Conservation (phyloP, 2,113 vertebrate species). For the Diadophis punctatus region DNA sequence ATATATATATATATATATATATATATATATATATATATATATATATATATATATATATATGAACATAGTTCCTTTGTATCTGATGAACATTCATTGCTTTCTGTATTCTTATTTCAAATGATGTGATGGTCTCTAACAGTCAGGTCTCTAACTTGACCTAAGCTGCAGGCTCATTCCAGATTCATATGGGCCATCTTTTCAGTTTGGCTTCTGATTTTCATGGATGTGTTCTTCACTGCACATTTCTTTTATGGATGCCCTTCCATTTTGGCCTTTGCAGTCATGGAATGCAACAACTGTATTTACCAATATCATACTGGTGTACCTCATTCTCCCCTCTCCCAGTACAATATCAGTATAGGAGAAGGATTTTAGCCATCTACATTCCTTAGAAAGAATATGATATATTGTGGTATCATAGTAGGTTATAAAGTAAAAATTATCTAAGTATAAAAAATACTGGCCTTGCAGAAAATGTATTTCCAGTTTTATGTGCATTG, state of each 20-base stretch:
- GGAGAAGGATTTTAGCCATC: not conserved
- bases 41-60: too few relatives aligned
- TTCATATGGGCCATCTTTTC: not conserved
- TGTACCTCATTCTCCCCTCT: too few relatives aligned
- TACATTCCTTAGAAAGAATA: not conserved
- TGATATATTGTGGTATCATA: not conserved
- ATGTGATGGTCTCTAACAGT: not conserved
- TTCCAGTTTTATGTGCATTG: not conserved
- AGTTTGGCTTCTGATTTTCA: not conserved
- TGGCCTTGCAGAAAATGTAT: not conserved
- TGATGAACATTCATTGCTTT: not conserved
- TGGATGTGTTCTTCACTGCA: not conserved
- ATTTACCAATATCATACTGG: not conserved
- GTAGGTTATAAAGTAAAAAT: not conserved
- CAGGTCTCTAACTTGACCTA: not conserved
- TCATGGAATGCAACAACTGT: not conserved
- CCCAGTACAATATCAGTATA: not conserved
- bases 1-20: too few relatives aligned
- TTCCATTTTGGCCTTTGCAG: not conserved
- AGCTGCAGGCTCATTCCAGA: not conserved
- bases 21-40: too few relatives aligned
- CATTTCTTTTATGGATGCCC: not conserved
- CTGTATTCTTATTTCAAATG: not conserved
- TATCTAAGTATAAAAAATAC: not conserved
- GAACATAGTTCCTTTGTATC: not conserved